Evolutionary conservation across 2,888 invertebrate species (phyloP), one percentile per base, ranked within the genome.

Genomic region (Ectemnius continuus): DNA sequence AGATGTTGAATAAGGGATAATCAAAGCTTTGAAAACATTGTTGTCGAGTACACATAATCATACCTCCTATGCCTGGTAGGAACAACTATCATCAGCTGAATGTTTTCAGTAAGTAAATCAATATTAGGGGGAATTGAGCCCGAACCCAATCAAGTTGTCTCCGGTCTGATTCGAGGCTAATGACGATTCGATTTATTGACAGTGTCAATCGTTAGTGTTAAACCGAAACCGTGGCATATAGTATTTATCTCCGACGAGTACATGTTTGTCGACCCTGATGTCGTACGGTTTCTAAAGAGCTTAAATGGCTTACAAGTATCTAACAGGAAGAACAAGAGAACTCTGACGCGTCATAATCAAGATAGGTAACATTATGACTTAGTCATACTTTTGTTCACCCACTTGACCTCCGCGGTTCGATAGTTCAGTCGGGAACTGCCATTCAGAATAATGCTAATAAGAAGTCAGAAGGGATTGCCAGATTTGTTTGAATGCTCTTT

Each of bases 281-380:
- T 47, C 46, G 58, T 45, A 18, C 28, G 71, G 61, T 36, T 71
- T 71, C 67, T 67, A 71, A 70, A 67, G 45, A 67, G 46, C 56
- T 71, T 52, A 47, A 59, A 60, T 46, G n/a, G n/a, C 67, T 72
- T 67, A 61, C 61, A 62, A 46, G 18, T 61, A 52, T 52, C 52
- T 61, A 13, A 14, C 47, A 61, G 18, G 57, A 70, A 56, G n/a
- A 61, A 26, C 8, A 13, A 16, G 11, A 69, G 59, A 46, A 59
- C 59, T 69, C 20, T 28, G 18, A 13, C 16, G 47, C 18, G 13
- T 52, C 13, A 46, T 36, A 28, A 60, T 70, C 6, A 52, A 70
- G 23, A 45, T 36, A 46, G 16, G 2, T 18, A 36, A 62, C 28
- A 23, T 23, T 23, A 23, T 23, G 23, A 23, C 23, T 23, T 23